A percentile compares a stretch with the other conserved stretches of the same genome.
phyloP scores from a whole-genome alignment of 2,888 invertebrate species.

The Dryocosmus kuriphilus region DNA sequence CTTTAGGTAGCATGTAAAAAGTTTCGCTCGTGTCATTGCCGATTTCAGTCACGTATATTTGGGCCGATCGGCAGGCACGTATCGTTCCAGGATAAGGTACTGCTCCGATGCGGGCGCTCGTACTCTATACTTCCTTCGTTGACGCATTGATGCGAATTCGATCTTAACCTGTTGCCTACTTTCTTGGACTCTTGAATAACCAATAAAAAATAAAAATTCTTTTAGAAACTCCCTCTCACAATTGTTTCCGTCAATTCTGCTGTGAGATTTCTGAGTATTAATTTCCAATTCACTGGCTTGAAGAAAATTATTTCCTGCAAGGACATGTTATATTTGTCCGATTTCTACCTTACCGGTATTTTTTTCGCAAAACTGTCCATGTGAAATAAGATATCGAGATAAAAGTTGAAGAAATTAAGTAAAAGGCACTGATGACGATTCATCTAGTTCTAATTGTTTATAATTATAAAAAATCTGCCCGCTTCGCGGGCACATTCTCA shows the following conservation, averaged over 20 bases:
- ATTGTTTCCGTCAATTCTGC: background rate
- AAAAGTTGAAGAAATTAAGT: too few relatives aligned
- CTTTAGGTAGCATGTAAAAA: slow-evolving; percentile 28
- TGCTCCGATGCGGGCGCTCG: background rate
- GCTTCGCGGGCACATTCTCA: too few relatives aligned
- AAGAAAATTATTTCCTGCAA: too few relatives aligned
- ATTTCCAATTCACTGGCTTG: too few relatives aligned
- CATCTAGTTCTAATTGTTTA: too few relatives aligned
- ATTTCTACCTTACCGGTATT: too few relatives aligned
- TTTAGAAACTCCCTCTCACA: background rate
- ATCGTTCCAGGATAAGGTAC: slow-evolving; percentile 34
- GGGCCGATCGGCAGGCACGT: slow-evolving; percentile 23
- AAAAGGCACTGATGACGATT: too few relatives aligned
- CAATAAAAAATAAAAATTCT: background rate
- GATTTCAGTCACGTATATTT: slow-evolving; percentile 32
- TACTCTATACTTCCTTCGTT: slow-evolving; percentile 28
- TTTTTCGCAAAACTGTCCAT: too few relatives aligned
- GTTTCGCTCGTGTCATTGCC: slow-evolving; percentile 2
- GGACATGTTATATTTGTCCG: too few relatives aligned
- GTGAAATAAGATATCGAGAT: too few relatives aligned
- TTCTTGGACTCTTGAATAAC: slow-evolving; percentile 22
- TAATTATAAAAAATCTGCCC: too few relatives aligned
- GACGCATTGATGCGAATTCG: slow-evolving; percentile 37
- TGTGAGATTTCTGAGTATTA: background rate
- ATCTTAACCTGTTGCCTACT: slow-evolving; percentile 35